A percentile compares a stretch with the other conserved stretches of the same genome.
Conservation (phyloP, 2,888 invertebrate species). For the Orthosia gracilis region DNA sequence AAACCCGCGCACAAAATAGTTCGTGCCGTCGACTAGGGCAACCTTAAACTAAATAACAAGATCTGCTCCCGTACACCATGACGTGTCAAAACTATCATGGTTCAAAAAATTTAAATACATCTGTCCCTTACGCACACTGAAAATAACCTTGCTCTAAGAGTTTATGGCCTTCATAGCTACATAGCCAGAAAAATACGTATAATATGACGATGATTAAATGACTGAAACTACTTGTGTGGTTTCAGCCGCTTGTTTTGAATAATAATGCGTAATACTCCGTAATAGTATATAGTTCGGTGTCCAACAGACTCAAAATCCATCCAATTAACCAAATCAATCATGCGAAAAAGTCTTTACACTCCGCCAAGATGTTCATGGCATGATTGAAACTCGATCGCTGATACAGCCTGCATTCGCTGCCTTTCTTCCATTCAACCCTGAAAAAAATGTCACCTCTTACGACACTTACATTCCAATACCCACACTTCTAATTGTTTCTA, state of each 20-base stretch:
- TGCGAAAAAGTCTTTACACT: neutral
- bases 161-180: too few relatives aligned
- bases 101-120: too few relatives aligned
- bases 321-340: neutral
- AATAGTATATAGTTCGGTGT: neutral
- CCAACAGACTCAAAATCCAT: neutral
- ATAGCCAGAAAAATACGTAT: too few relatives aligned
- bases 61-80: too few relatives aligned
- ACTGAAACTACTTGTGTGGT: neutral
- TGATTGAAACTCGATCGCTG: neutral
- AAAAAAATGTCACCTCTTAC: conserved; percentile 40
- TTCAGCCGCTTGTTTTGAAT: neutral
- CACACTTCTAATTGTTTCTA: conserved; percentile 45
- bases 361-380: neutral
- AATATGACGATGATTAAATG: too few relatives aligned
- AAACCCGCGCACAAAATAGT: too few relatives aligned
- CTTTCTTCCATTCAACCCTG: conserved; percentile 38
- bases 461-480: conserved; percentile 45
- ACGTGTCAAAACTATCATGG: too few relatives aligned
- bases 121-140: too few relatives aligned
- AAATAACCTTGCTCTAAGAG: too few relatives aligned
- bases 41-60: too few relatives aligned
- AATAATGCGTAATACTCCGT: neutral
- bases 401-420: neutral
- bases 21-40: too few relatives aligned